Conservation (phyloP, 2,888 invertebrate genomes). For the Palloptera scutellata region DNA sequence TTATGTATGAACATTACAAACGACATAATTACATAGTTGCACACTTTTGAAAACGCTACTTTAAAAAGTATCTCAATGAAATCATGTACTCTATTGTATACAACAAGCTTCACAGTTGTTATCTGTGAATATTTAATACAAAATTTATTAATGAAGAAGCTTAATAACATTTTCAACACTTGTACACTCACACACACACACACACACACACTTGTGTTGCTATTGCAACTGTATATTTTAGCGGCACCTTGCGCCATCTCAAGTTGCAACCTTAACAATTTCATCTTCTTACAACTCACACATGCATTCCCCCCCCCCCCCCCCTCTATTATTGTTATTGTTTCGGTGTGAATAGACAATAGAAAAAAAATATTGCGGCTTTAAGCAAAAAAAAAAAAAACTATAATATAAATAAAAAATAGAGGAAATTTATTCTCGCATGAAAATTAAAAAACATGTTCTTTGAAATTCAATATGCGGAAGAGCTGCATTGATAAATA, state of each 20-base stretch:
- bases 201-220: too few species aligned
- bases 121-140: too few species aligned
- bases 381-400: neutral
- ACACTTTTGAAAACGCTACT: neutral
- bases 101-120: too few species aligned
- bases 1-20: neutral
- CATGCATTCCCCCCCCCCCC: neutral
- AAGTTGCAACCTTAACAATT: neutral
- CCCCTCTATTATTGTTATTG: too few species aligned
- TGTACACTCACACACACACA: too few species aligned
- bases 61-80: too few species aligned
- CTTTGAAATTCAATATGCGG: slow-evolving; percentile 18
- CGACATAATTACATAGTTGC: neutral
- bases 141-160: too few species aligned
- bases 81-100: too few species aligned
- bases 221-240: neutral
- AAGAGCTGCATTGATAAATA: neutral
- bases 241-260: neutral
- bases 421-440: neutral
- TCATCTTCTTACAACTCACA: neutral
- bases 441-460: slow-evolving; percentile 6
- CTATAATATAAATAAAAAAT: neutral
- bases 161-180: too few species aligned
- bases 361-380: neutral
- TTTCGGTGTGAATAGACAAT: too few species aligned